Conservation (phyloP, 1,140 invertebrate genomes). For the Tetranychus urticae region DNA sequence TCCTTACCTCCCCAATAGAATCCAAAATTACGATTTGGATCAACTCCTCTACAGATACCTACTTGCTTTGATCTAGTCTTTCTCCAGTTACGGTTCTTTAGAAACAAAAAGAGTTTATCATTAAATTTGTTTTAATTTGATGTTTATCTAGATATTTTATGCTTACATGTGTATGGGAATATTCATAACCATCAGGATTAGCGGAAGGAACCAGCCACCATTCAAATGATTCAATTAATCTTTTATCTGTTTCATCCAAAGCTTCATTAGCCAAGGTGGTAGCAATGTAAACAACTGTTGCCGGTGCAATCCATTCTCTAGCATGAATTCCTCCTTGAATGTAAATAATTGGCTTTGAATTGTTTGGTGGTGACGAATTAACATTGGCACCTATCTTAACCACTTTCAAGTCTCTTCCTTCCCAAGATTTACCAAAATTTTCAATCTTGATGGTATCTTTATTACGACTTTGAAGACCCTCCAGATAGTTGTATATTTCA, state of each 20-base stretch:
- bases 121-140: neutral
- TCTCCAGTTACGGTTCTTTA: constrained; percentile 15
- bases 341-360: constrained; percentile 27
- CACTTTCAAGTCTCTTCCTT: constrained; percentile 16
- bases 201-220: constrained; percentile 37
- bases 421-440: constrained; percentile 21
- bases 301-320: constrained; percentile 17
- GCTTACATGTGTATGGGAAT: constrained; percentile 19
- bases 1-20: constrained; percentile 4
- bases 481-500: neutral
- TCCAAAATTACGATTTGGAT: constrained; percentile 16
- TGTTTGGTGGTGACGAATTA: constrained; percentile 6
- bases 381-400: constrained; percentile 2
- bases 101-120: neutral
- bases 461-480: neutral
- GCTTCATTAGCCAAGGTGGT: constrained; percentile 20
- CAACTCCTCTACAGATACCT: constrained; percentile 13
- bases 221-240: constrained; percentile 22
- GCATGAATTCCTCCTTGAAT: constrained; percentile 47
- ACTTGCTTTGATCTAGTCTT: constrained; percentile 11
- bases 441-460: constrained; percentile 6
- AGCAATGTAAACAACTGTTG: constrained; percentile 5
- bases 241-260: neutral
- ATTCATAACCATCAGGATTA: constrained; percentile 46
- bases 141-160: neutral